Percentiles rank a stretch among this genome's conserved stretches.
Conservation (phyloP, 2,797 vertebrate species). For the Antennarius maculatus region DNA sequence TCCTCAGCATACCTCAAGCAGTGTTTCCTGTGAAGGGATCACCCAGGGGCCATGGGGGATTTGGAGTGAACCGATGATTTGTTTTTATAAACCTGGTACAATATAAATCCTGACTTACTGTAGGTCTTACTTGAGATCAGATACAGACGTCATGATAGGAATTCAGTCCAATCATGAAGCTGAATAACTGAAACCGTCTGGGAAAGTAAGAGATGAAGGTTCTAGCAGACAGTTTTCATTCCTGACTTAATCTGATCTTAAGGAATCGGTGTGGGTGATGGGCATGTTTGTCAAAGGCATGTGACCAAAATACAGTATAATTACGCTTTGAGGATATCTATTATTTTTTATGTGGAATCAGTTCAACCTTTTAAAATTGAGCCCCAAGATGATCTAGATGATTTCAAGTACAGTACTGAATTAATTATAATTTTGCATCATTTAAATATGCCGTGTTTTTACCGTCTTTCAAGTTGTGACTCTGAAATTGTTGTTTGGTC, state of each 20-base stretch:
- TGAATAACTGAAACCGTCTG: neutral
- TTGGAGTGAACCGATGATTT: neutral
- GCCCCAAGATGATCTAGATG: no score
- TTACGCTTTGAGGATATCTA: neutral
- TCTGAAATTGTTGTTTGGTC: no score
- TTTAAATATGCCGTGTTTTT: no score
- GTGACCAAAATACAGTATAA: neutral
- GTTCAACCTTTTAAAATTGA: no score
- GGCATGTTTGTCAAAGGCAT: neutral
- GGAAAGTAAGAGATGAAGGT: neutral
- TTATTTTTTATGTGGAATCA: no score
- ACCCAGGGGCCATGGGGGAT: neutral
- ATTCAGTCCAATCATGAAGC: neutral
- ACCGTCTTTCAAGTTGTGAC: no score
- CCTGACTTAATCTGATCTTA: neutral
- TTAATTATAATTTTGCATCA: neutral
- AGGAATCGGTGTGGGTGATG: neutral
- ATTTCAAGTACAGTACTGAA: neutral
- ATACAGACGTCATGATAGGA: neutral
- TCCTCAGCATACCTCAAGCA: neutral
- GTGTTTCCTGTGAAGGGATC: conserved; percentile 11
- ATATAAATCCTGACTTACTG: neutral
- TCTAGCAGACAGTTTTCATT: neutral
- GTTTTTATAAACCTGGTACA: conserved; percentile 14
- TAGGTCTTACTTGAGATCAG: conserved; percentile 4